Evolutionary conservation across 2,797 vertebrate species (phyloP).

Genomic region (Cuculus canorus): DNA sequence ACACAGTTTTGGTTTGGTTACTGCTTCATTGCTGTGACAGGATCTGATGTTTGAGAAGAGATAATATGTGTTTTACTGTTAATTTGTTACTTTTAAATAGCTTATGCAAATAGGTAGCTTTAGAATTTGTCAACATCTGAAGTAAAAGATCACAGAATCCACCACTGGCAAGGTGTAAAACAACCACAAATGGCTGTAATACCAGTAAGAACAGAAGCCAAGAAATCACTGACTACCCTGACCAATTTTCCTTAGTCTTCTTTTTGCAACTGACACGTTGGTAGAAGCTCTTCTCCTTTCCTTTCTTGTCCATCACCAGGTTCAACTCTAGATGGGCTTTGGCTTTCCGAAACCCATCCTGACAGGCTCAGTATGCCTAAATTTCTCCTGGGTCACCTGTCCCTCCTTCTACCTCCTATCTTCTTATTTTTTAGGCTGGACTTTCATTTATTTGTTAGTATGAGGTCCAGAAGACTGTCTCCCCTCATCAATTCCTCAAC

Average conservation of each 20-base stretch:
- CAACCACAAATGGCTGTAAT: background rate
- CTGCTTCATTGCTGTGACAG: background rate
- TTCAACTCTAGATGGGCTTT: background rate
- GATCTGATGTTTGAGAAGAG: background rate
- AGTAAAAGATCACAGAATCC: background rate
- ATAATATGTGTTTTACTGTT: background rate
- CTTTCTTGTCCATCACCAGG: background rate
- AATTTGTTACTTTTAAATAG: background rate
- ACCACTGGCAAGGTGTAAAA: background rate
- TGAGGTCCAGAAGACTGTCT: background rate
- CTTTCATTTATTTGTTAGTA: background rate
- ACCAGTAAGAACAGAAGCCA: background rate
- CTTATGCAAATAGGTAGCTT: background rate
- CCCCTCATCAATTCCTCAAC: background rate
- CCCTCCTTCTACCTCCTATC: background rate
- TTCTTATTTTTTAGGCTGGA: background rate
- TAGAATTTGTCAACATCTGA: background rate
- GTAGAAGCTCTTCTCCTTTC: background rate
- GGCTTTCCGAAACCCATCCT: background rate
- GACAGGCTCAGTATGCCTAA: too few relatives aligned
- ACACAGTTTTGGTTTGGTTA: background rate
- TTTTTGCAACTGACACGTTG: background rate
- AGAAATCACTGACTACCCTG: background rate
- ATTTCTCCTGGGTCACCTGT: background rate
- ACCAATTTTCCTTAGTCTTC: background rate